A percentile compares a stretch with the other conserved stretches of the same genome.
phyloP scores from a whole-genome alignment of 1,140 invertebrate genomes.

The Conus ventricosus region DNA sequence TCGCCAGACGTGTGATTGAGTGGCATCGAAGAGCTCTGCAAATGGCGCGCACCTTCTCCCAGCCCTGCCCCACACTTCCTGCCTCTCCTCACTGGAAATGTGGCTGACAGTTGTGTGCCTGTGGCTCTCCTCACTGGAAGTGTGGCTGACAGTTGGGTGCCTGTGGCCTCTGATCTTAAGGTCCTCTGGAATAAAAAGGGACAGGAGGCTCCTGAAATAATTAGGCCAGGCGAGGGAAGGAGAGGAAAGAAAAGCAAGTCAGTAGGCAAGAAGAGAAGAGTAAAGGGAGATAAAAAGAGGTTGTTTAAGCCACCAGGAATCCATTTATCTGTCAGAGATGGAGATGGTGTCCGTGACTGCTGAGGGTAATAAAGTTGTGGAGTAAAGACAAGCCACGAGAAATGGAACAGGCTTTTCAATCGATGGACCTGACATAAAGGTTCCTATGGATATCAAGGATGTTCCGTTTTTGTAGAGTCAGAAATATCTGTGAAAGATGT shows the following conservation, averaged over 20 bases:
- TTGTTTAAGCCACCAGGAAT: background rate
- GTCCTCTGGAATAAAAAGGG: too few species aligned
- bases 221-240: too few species aligned
- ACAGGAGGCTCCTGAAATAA: too few species aligned
- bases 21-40: background rate
- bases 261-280: background rate
- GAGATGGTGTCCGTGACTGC: background rate
- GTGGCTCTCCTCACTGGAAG: background rate
- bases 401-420: background rate
- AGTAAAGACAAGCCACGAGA: background rate
- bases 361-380: background rate
- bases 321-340: background rate
- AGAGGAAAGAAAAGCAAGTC: background rate
- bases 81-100: too few species aligned
- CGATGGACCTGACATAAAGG: too few species aligned
- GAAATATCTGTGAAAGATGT: too few species aligned
- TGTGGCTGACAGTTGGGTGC: background rate
- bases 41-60: too few species aligned
- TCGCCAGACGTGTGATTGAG: background rate
- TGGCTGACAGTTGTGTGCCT: too few species aligned
- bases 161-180: too few species aligned
- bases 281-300: background rate
- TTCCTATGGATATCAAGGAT: too few species aligned
- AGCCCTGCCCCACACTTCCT: too few species aligned
- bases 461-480: too few species aligned